A percentile compares a stretch with the other conserved stretches of the same genome.
These are phyloP conservation scores for Idaea straminata DNA, from an alignment of 2,888 invertebrate genomes.

Conservation along the genomic window DNA sequence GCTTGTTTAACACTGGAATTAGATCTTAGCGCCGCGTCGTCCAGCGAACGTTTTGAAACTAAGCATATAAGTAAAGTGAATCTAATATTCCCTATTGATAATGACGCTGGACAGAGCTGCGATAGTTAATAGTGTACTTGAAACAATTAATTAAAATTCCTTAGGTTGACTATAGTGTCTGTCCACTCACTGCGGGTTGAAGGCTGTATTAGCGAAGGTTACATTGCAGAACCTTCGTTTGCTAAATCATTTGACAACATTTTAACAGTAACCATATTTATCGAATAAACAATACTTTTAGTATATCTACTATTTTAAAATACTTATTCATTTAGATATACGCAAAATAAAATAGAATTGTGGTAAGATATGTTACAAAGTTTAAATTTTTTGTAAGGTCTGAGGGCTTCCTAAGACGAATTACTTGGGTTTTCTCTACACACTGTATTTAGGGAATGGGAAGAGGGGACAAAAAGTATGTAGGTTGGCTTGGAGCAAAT, in stretches of 20 bases:
- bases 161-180: constrained; percentile 31
- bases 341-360: too few relatives aligned
- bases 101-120: constrained; percentile 4
- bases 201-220: constrained; percentile 39
- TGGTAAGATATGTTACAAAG: too few relatives aligned
- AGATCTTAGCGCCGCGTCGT: too few relatives aligned
- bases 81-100: neutral
- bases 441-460: too few relatives aligned
- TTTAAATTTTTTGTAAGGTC: too few relatives aligned
- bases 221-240: neutral
- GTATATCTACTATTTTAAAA: neutral
- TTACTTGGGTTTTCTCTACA: too few relatives aligned
- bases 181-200: constrained; percentile 50
- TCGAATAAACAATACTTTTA: neutral
- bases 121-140: constrained; percentile 38
- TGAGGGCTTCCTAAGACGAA: too few relatives aligned
- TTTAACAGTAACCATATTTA: neutral
- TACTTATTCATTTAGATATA: too few relatives aligned
- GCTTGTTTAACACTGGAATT: too few relatives aligned
- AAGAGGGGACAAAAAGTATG: too few relatives aligned
- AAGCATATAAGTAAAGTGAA: neutral
- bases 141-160: constrained; percentile 51
- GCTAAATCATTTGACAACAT: neutral
- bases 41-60: neutral
- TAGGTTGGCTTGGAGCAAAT: too few relatives aligned